Evolutionary conservation across 2,797 vertebrate species (phyloP).

Genomic region (Pogonophryne albipinna): DNA sequence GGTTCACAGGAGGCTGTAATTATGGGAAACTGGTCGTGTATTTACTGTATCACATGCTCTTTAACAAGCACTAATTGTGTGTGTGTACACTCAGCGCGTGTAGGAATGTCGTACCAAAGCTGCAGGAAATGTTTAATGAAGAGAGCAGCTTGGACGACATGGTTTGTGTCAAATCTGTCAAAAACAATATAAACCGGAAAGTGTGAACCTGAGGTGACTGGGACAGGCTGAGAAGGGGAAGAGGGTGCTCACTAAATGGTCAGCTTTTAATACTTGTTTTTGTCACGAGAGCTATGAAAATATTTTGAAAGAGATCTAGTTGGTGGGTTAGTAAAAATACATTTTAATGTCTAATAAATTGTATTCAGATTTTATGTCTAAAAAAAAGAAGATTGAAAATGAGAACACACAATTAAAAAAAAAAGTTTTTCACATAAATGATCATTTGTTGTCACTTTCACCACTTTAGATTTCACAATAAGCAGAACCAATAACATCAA

Average conservation of each 20-base stretch:
- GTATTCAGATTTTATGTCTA: no score
- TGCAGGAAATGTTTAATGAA: constrained; percentile 70
- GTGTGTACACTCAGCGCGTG: constrained; percentile 65
- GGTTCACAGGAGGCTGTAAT: constrained; percentile 69
- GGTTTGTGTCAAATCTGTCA: constrained; percentile 76
- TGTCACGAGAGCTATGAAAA: neutral
- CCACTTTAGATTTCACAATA: neutral
- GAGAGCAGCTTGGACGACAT: constrained; percentile 59
- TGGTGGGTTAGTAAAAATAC: neutral
- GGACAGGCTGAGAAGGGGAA: constrained; percentile 17
- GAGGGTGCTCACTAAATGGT: neutral
- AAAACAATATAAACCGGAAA: constrained; percentile 42
- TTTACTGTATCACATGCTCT: constrained; percentile 75
- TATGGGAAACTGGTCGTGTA: constrained; percentile 58
- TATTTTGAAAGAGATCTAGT: neutral
- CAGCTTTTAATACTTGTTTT: neutral
- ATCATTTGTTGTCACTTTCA: no score
- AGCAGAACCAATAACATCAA: neutral
- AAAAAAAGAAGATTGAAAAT: no score
- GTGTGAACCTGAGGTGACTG: constrained; percentile 25
- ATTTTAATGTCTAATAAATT: neutral
- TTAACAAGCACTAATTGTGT: constrained; percentile 76
- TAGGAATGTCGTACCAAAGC: constrained; percentile 69
- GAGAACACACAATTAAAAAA: no score
- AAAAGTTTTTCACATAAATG: no score